These are phyloP conservation scores for Suricata suricatta DNA, from an alignment of 2,113 vertebrate genomes.

Conservation along the genomic window DNA sequence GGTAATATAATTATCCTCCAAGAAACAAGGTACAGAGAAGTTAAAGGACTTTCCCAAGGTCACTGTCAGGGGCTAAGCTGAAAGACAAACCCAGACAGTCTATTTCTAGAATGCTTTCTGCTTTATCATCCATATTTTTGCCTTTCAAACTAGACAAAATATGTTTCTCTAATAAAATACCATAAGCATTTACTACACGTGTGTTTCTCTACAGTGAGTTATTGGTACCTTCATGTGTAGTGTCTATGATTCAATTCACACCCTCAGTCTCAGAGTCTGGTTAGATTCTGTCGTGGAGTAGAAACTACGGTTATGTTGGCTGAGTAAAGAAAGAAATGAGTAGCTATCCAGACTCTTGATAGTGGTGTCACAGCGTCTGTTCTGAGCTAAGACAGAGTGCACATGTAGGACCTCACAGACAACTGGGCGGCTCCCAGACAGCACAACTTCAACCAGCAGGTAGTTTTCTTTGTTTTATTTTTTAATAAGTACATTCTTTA, in stretches of 20 bases:
- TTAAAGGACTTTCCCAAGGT: not conserved
- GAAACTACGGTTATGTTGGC: not conserved
- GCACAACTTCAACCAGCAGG: not conserved
- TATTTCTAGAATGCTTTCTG: not conserved
- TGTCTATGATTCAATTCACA: not conserved
- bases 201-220: not conserved
- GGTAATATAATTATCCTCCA: not conserved
- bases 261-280: no score
- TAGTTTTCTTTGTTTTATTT: not conserved
- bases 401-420: not conserved
- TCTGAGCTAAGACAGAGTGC: not conserved
- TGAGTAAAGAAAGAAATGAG: not conserved
- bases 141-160: not conserved
- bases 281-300: not conserved
- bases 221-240: not conserved
- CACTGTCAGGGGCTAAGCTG: not conserved
- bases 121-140: not conserved
- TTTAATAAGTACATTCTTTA: not conserved
- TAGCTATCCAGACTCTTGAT: not conserved
- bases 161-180: not conserved
- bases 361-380: not conserved
- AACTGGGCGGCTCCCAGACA: not conserved
- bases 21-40: not conserved
- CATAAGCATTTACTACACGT: not conserved
- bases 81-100: not conserved